A percentile compares a stretch with the other conserved stretches of the same genome.
Evolutionary conservation across 2,888 invertebrate genomes (phyloP).

Genomic region (Cyclophora punctaria): DNA sequence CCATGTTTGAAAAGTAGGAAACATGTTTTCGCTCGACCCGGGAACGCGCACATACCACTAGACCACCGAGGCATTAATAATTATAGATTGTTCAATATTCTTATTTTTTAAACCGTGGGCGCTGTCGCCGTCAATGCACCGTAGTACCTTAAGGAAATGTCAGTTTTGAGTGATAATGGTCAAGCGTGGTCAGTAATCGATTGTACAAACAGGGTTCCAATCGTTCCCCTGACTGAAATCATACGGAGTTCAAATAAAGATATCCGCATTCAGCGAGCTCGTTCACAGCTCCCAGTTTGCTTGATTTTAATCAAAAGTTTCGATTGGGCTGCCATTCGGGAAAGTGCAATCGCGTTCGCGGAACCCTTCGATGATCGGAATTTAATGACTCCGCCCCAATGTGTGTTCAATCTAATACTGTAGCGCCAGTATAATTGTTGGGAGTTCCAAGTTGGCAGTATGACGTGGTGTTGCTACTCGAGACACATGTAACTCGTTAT

Average conservation of each 20-base stretch:
- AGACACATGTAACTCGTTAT: slow-evolving; percentile 51
- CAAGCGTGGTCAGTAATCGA: slow-evolving; percentile 33
- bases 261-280: slow-evolving; percentile 54
- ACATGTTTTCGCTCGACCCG: too few species aligned
- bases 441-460: slow-evolving; percentile 36
- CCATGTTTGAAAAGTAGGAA: too few species aligned
- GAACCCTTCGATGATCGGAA: slow-evolving; percentile 46
- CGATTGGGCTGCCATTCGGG: slow-evolving; percentile 62
- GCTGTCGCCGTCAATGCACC: too few species aligned
- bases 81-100: too few species aligned
- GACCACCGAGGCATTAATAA: too few species aligned
- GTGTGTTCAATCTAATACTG: slow-evolving; percentile 62
- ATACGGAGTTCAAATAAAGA: slow-evolving; percentile 66
- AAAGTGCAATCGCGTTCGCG: slow-evolving; percentile 47
- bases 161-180: not conserved
- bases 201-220: slow-evolving; percentile 53
- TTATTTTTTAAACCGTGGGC: too few species aligned
- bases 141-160: too few species aligned
- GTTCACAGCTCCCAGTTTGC: slow-evolving; percentile 54
- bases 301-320: slow-evolving; percentile 75
- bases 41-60: too few species aligned
- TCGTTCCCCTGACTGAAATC: slow-evolving; percentile 52
- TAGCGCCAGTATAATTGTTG: slow-evolving; percentile 59
- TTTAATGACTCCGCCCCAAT: slow-evolving; percentile 57
- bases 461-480: slow-evolving; percentile 27